Base-by-base conservation (phyloP, 2,113 vertebrate genomes). In the Accipiter virgatus region DNA sequence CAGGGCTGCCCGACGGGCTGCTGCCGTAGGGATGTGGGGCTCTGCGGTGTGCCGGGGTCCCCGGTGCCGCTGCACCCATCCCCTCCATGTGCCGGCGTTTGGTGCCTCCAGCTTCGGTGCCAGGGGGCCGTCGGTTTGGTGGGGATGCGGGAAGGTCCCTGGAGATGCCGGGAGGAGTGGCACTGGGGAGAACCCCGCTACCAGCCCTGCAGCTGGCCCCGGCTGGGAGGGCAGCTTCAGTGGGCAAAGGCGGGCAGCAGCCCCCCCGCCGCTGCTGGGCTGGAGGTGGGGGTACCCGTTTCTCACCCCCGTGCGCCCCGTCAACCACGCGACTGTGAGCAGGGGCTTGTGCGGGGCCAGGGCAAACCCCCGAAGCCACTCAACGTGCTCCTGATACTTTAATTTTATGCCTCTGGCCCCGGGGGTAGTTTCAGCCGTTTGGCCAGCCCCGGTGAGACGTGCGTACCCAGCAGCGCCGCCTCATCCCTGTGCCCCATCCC, bases 281-380 rank as follows among this genome's bases (percentile, higher is more conserved):
- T 27, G 38, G 70, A 23, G 38, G 17, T 11, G 13, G 38, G 52
- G 38, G 40, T 26, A 17, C 53, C 32, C 23, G 0, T 36, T 43
- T 47, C 42, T 47, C 55, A 16, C 15, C 56, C 56, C 73, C 22
- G 53, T 22, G 50, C 50, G 6, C 50, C 43, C 73, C 34, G 3
- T 47, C 43, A 4, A 10, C 26, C 3, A 8, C 3, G 2, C 3
- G 3, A 18, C 52, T 20, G 31, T 5, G 22, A 59, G 40, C 14
- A 4, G 52, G 26, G 52, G 22, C 52, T 43, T 14, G 38, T 3
- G 52, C 11, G 8, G 36, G 20, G 29, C 55, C 34, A 10, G 32
- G 55, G 55, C 2, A 34, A 45, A 9, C 32, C 55, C 70, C 18
- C 53, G 27, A 27, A 74, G 13, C 71, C 23, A 3, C 26, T 29